Evolutionary conservation across 2,888 invertebrate species (phyloP).

Genomic region (Rhagophthalmus giganteus): DNA sequence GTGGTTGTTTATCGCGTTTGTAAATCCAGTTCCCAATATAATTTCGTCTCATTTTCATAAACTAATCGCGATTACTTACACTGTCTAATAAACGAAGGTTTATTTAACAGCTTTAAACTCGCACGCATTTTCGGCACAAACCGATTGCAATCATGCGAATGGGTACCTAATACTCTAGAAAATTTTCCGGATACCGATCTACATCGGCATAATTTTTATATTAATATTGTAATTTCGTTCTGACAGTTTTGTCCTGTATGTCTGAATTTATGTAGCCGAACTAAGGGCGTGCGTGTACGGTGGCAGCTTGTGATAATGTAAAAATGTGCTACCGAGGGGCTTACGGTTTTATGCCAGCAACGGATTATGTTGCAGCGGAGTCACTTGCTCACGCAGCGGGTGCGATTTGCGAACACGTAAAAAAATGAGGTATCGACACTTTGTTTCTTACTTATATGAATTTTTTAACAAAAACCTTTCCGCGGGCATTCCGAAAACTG

Average conservation of each 20-base stretch:
- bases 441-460: neutral
- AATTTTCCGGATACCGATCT: too few species aligned
- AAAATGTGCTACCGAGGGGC: conserved; percentile 35
- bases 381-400: conserved; percentile 32
- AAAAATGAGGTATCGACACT: conserved; percentile 20
- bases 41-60: neutral
- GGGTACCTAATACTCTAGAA: too few species aligned
- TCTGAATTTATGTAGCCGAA: conserved; percentile 26
- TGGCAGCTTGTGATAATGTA: conserved; percentile 44
- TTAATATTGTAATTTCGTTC: conserved; percentile 21
- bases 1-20: too few species aligned
- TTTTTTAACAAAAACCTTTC: too few species aligned
- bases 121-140: too few species aligned
- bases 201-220: conserved; percentile 24
- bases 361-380: conserved; percentile 40
- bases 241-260: conserved; percentile 24
- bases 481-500: too few species aligned
- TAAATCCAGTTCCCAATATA: neutral
- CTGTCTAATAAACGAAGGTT: too few species aligned
- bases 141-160: too few species aligned
- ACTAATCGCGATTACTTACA: too few species aligned
- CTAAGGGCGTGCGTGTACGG: conserved; percentile 16
- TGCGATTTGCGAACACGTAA: conserved; percentile 16
- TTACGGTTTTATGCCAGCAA: conserved; percentile 40
- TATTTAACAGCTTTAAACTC: too few species aligned